A percentile compares a stretch with the other conserved stretches of the same genome.
Conservation (phyloP, 2,113 vertebrate genomes). For the Macaca fascicularis region T2T-MFA8v1.1 NC_088378.1:16045501-16046000, state of each 20-base stretch:
- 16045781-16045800: neutral
- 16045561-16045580: neutral
- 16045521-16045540: neutral
- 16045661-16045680: neutral
- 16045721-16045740: neutral
- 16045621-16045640: neutral
- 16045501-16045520: neutral
- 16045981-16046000: neutral
- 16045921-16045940: neutral
- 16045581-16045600: neutral
- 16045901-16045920: neutral
- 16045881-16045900: neutral
- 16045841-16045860: neutral
- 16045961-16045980: neutral
- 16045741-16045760: neutral
- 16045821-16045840: neutral
- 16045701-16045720: neutral
- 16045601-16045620: neutral
- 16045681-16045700: neutral
- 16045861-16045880: neutral
- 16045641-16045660: neutral
- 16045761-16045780: too few species aligned
- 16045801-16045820: neutral
- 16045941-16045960: neutral
- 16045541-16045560: neutral